Percentiles rank a stretch among this genome's conserved stretches.
Conservation (phyloP, 2,888 invertebrate species). For the Bedellia somnulentella region DNA sequence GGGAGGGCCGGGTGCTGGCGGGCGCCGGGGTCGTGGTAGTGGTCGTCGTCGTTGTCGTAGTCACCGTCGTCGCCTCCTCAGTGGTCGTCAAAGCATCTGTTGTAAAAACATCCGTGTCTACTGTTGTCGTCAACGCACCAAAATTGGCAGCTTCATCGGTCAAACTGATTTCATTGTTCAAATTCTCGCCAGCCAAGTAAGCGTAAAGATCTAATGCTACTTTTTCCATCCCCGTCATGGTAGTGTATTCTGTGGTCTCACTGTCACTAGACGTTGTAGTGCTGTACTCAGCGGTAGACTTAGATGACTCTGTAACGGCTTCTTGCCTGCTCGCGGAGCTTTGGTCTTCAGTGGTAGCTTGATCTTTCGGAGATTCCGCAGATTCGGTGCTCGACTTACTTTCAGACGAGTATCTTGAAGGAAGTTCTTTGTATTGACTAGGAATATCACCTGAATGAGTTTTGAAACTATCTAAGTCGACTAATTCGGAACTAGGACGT, state of each 20-base stretch:
- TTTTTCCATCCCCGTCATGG: slow-evolving; percentile 75
- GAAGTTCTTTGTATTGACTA: slow-evolving; percentile 52
- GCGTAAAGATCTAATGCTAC: slow-evolving; percentile 83
- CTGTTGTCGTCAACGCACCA: slow-evolving; percentile 38
- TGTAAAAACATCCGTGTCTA: slow-evolving; percentile 33
- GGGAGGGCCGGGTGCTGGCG: slow-evolving; percentile 40
- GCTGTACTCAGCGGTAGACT: slow-evolving; percentile 39
- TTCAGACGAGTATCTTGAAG: slow-evolving; percentile 46
- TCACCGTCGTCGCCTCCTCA: slow-evolving; percentile 53
- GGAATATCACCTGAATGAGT: slow-evolving; percentile 66
- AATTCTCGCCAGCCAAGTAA: slow-evolving; percentile 67
- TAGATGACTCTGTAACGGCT: slow-evolving; percentile 42
- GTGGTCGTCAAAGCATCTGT: slow-evolving; percentile 49
- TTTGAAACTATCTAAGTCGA: slow-evolving; percentile 81
- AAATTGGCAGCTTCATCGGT: slow-evolving; percentile 26
- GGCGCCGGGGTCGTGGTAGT: slow-evolving; percentile 61
- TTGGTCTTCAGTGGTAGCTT: slow-evolving; percentile 34
- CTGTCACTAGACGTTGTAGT: slow-evolving; percentile 40
- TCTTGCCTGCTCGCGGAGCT: slow-evolving; percentile 41
- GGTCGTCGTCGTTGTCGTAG: slow-evolving; percentile 49
- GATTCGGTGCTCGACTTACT: slow-evolving; percentile 57
- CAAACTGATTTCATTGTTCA: slow-evolving; percentile 59
- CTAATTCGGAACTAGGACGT: slow-evolving; percentile 77
- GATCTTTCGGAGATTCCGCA: slow-evolving; percentile 45
- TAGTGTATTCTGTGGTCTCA: slow-evolving; percentile 64